Evolutionary conservation across 2,797 vertebrate species (phyloP), one percentile per base, ranked within the genome.

Genomic region (Micromesistius poutassou): DNA sequence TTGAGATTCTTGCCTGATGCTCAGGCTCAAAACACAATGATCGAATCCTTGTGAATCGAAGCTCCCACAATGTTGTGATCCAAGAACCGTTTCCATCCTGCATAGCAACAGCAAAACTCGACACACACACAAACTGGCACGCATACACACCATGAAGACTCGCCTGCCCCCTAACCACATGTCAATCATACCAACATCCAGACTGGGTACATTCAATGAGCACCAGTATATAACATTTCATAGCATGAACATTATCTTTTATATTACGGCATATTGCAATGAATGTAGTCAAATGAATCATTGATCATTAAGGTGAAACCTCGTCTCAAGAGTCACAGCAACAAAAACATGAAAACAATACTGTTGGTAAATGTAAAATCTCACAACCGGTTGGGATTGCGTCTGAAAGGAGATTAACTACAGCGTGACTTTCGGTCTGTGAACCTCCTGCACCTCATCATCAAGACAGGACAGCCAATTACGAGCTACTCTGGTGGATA

Each of bases 341-440:
- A 55, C 73, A 30, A 72, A 78, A 73, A 77, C 66, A 76, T 68
- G 42, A 74, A 74, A 42, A 28, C 42, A 79, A 92, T 84, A 91
- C 91, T 91, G 89, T 83, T 77, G 80, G 81, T 86, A 79, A 87
- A 89, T 3, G 14, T 77, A 76, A 77, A 75, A 77, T 74, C 55
- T 81, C 74, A 50, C 4, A 36, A 36, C 72, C 79, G 73, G 75
- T 72, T 12, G 12, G 40, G 12, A 42, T 42, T 2, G 40, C 40
- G 46, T 50, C 46, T 16, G 19, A 50, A 22, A 50, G n/a, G 55
- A 62, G 25, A 62, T 62, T 6, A 30, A 28, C n/a, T 5, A 68
- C 62, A 68, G 62, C n/a, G 12, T 28, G 62, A 28, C 55, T 25
- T n/a, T 25, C 28, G 62, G 62, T 4, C 25, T 13, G 62, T 28